A percentile compares a stretch with the other conserved stretches of the same genome.
These are phyloP conservation scores for Drosophila setosimentum DNA, from an alignment of 2,888 invertebrate species.

Conservation along the genomic window DNA sequence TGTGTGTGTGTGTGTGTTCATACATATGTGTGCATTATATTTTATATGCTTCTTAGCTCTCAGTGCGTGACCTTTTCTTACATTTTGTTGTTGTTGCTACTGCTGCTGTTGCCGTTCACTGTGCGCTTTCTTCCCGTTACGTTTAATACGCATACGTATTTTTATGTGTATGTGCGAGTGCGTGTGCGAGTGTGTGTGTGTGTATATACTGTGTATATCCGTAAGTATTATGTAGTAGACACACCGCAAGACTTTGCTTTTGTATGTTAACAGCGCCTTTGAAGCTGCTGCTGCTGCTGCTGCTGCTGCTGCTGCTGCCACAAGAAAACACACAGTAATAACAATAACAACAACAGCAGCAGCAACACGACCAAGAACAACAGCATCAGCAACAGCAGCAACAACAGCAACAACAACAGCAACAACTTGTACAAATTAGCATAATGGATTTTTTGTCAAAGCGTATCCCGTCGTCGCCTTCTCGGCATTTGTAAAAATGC, in stretches of 20 bases:
- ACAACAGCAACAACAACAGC: constrained; percentile 31
- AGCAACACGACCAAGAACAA: constrained; percentile 15
- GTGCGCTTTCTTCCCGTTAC: constrained; percentile 39
- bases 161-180: neutral
- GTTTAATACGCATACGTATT: constrained; percentile 16
- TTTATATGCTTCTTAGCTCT: constrained; percentile 78
- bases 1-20: constrained; percentile 27
- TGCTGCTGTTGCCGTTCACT: constrained; percentile 32
- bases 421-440: constrained; percentile 78
- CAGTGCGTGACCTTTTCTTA: constrained; percentile 80
- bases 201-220: constrained; percentile 13
- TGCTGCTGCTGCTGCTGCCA: constrained; percentile 25
- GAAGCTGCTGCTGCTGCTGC: constrained; percentile 54
- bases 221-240: constrained; percentile 39
- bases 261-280: constrained; percentile 59
- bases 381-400: constrained; percentile 21
- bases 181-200: neutral
- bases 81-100: constrained; percentile 57
- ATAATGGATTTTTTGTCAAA: constrained; percentile 80
- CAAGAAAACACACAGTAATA: constrained; percentile 33
- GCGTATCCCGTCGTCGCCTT: constrained; percentile 37
- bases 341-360: constrained; percentile 31
- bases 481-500: constrained; percentile 54
- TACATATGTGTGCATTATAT: constrained; percentile 56
- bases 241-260: constrained; percentile 63